Evolutionary conservation across 2,113 vertebrate genomes (phyloP).

Genomic region (Salminus brasiliensis): DNA sequence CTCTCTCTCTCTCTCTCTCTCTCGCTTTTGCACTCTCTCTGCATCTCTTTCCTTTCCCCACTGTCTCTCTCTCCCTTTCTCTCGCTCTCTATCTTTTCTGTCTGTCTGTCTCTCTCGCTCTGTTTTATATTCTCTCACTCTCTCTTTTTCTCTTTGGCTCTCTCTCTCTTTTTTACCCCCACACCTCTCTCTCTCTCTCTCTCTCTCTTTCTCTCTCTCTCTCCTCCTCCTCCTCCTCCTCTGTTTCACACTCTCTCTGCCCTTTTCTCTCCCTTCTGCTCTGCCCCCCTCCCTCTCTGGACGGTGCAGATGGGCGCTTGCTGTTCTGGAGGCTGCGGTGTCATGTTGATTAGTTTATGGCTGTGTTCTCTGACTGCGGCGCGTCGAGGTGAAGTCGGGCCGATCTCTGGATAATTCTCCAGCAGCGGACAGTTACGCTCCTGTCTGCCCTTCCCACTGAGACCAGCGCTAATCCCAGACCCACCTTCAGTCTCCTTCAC

Average conservation of each 20-base stretch:
- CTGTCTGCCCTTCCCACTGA: not conserved
- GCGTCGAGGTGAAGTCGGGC: not conserved
- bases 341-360: constrained; percentile 20
- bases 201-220: not conserved
- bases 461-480: not conserved
- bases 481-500: too few relatives aligned
- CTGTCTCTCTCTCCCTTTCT: not conserved
- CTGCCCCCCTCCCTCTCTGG: constrained; percentile 24
- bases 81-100: too few relatives aligned
- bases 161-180: not conserved
- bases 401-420: not conserved
- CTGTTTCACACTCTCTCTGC: not conserved
- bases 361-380: not conserved
- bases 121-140: not conserved
- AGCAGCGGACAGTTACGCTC: not conserved
- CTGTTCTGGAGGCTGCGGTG: constrained; percentile 4
- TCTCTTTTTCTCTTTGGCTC: not conserved
- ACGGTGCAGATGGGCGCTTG: not conserved
- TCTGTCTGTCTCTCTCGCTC: not conserved
- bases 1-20: not conserved
- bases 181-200: not conserved
- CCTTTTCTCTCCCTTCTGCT: constrained; percentile 34
- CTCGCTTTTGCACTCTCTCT: too few relatives aligned
- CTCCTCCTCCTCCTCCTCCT: not conserved
- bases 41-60: too few relatives aligned